Evolutionary conservation across 2,797 vertebrate genomes (phyloP).

Genomic region (Acanthopagrus latus): DNA sequence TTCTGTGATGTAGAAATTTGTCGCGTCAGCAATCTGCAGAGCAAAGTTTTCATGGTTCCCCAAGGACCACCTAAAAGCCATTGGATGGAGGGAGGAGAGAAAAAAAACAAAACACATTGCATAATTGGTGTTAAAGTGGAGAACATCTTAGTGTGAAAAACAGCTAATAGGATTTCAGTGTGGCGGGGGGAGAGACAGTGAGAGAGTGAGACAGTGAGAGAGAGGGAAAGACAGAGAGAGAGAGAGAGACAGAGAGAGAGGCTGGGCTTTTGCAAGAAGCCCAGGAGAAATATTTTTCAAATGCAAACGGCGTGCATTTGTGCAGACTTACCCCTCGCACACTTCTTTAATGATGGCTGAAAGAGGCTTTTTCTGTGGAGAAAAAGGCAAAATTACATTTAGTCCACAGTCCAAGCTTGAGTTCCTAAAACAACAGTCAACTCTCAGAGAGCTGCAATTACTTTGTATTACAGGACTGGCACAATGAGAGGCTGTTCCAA

Average conservation of each 20-base stretch:
- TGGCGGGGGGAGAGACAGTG: background rate
- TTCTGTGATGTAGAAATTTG: slow-evolving; percentile 98
- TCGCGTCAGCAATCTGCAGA: slow-evolving; percentile 95
- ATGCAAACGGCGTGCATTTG: slow-evolving; percentile 5
- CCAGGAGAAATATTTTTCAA: slow-evolving; percentile 27
- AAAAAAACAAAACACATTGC: slow-evolving; percentile 25
- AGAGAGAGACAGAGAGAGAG: background rate
- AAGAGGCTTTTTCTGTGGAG: slow-evolving; percentile 95
- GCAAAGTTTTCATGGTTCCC: slow-evolving; percentile 93
- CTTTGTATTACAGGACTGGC: slow-evolving; percentile 59
- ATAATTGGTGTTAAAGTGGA: slow-evolving; percentile 44
- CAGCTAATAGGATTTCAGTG: slow-evolving; percentile 38
- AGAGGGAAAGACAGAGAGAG: too few species aligned
- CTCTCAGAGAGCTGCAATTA: slow-evolving; percentile 59
- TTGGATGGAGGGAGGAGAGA: slow-evolving; percentile 9
- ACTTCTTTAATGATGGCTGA: slow-evolving; percentile 99
- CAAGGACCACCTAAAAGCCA: slow-evolving; percentile 91
- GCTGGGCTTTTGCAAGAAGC: background rate
- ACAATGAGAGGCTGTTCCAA: slow-evolving; percentile 46
- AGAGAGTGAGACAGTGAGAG: too few species aligned
- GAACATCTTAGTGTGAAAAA: slow-evolving; percentile 8
- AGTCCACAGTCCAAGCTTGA: slow-evolving; percentile 35
- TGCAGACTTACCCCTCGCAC: slow-evolving; percentile 94
- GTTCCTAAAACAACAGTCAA: slow-evolving; percentile 57
- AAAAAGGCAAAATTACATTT: slow-evolving; percentile 64